These are phyloP conservation scores for Molothrus ater DNA, from an alignment of 2,797 vertebrate genomes.

Conservation along the genomic window DNA sequence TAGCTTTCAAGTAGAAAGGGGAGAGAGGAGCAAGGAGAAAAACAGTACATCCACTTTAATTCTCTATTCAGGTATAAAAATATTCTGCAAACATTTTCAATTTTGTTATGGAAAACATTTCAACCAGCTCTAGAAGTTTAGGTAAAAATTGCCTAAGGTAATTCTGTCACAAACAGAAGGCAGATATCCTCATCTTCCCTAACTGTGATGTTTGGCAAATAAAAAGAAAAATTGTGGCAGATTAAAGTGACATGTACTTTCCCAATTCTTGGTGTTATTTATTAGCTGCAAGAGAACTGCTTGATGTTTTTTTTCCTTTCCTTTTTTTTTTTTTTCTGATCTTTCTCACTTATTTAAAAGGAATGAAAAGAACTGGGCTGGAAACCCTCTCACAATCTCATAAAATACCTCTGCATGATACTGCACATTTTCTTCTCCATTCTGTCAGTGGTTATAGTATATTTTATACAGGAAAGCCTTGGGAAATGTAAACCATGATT, in stretches of 20 bases:
- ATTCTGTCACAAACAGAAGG: not conserved
- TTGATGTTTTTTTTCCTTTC: not conserved
- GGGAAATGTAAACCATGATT: not conserved
- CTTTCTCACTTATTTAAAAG: not conserved
- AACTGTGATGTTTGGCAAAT: not conserved
- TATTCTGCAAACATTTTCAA: constrained; percentile 9
- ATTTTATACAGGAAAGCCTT: not conserved
- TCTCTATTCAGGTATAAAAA: not conserved
- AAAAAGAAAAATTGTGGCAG: constrained; percentile 19
- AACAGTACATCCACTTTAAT: not conserved
- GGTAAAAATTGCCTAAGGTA: constrained; percentile 24
- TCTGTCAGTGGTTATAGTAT: not conserved
- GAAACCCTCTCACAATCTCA: not conserved
- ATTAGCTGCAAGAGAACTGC: not conserved
- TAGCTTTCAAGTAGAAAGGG: not conserved
- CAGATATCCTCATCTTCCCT: not conserved
- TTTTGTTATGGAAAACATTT: not conserved
- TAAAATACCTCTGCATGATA: not conserved
- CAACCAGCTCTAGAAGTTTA: not conserved
- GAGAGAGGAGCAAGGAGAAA: not conserved
- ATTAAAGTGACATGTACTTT: constrained; percentile 7
- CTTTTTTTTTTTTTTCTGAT: not conserved
- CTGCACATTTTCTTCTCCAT: not conserved
- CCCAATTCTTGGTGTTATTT: not conserved
- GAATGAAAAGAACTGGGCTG: not conserved